A percentile compares a stretch with the other conserved stretches of the same genome.
Evolutionary conservation across 2,797 vertebrate species (phyloP).

Genomic region (Tinamus major): DNA sequence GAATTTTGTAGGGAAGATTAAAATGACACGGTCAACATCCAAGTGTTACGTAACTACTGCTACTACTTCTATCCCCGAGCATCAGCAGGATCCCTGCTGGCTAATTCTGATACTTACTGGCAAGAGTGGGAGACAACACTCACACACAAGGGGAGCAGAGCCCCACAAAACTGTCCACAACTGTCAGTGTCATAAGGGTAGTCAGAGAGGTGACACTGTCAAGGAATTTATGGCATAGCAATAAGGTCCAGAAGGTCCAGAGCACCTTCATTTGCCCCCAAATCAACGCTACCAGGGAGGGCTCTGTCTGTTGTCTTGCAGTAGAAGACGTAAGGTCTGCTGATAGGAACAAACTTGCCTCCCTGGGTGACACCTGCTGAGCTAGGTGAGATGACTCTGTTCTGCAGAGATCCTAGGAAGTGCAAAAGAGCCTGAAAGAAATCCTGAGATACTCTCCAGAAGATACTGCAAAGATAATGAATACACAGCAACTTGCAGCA

Average conservation of each 20-base stretch:
- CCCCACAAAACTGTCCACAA: background rate
- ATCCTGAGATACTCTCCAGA: background rate
- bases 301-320: background rate
- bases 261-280: background rate
- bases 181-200: background rate
- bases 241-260: background rate
- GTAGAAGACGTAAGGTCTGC: background rate
- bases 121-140: background rate
- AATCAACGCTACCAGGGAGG: background rate
- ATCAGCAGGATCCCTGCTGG: background rate
- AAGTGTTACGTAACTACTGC: background rate
- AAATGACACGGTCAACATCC: background rate
- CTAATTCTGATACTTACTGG: background rate
- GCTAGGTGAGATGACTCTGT: background rate
- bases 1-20: background rate
- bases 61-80: background rate
- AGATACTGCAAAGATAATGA: background rate
- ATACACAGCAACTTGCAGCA: background rate
- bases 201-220: background rate
- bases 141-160: background rate
- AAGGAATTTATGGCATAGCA: background rate
- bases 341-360: background rate
- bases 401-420: rapidly evolving
- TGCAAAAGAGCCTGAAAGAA: background rate
- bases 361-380: rapidly evolving